phyloP scores from a whole-genome alignment of 2,888 invertebrate genomes.

The Strigamia transsilvanica region DNA sequence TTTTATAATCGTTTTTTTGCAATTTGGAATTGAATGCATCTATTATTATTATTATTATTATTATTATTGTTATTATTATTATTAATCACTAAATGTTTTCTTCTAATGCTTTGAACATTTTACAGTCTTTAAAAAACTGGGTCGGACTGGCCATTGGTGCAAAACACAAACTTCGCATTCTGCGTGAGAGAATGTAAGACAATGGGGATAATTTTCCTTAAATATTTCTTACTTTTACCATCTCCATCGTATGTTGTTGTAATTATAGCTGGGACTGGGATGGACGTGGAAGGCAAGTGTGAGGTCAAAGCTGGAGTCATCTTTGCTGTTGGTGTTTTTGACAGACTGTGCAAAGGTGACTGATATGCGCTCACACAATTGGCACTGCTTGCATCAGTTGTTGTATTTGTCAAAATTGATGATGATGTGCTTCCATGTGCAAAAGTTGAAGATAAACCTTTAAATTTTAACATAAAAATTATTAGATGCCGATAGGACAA shows the following conservation, averaged over 20 bases:
- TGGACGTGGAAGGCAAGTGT: slow-evolving; percentile 33
- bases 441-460: slow-evolving; percentile 10
- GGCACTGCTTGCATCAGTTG: not conserved
- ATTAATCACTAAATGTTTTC: no score
- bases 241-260: slow-evolving; percentile 52
- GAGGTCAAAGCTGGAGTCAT: not conserved
- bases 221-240: slow-evolving; percentile 42
- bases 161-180: no score
- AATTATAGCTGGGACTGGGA: slow-evolving; percentile 54
- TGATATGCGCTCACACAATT: slow-evolving; percentile 3
- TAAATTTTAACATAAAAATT: not conserved
- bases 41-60: no score
- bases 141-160: no score
- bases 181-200: no score
- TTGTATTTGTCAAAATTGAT: not conserved
- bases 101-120: no score
- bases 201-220: no score
- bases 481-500: no score
- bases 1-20: no score
- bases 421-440: slow-evolving; percentile 7
- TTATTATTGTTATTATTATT: no score
- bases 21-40: no score
- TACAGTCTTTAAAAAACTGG: no score
- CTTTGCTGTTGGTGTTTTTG: not conserved
- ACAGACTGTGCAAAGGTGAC: not conserved